Evolutionary conservation across 2,113 vertebrate species (phyloP).

Genomic region (Micronisus gabar): DNA sequence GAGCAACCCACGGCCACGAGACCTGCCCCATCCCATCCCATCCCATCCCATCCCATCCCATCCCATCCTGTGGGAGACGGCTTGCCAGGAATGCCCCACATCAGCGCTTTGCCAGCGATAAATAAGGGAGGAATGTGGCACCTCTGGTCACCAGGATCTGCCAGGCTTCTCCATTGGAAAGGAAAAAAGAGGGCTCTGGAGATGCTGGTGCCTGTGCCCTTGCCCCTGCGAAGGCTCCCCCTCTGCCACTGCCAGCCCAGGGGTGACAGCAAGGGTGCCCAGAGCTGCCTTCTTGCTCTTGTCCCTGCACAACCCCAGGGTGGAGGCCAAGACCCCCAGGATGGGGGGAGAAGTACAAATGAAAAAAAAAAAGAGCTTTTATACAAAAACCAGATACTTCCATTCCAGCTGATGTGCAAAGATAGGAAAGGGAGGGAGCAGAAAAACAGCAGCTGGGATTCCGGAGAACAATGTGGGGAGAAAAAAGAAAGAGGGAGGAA

Average conservation of each 20-base stretch:
- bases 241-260: background rate
- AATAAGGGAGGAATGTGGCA: background rate
- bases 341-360: background rate
- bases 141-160: background rate
- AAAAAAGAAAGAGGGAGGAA: background rate
- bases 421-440: background rate
- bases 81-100: background rate
- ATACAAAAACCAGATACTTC: background rate
- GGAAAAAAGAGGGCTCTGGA: background rate
- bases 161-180: background rate
- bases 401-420: background rate
- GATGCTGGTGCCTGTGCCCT: background rate
- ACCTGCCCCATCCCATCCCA: background rate
- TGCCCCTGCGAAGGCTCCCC: background rate
- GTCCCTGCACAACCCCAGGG: accelerated
- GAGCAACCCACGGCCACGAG: background rate
- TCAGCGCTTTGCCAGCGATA: background rate
- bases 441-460: background rate
- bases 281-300: background rate
- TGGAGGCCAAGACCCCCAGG: background rate
- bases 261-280: background rate
- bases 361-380: background rate
- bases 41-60: too few species aligned
- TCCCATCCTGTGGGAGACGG: background rate
- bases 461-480: background rate